Conservation (phyloP, 2,113 vertebrate species). For the Dolichallabes microphthalmus region DNA sequence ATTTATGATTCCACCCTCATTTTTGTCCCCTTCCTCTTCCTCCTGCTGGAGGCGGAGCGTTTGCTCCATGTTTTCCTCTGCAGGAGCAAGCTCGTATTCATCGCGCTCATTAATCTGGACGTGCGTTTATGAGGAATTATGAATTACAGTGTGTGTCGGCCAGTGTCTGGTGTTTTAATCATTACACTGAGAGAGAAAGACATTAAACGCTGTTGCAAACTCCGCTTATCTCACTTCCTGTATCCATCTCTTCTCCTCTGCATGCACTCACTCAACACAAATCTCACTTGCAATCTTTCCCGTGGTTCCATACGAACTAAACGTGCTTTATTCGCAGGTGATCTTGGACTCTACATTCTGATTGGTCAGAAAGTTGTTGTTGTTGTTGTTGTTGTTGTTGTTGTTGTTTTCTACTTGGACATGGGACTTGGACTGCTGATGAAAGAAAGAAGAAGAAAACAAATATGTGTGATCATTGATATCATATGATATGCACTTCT, state of each 20-base stretch:
- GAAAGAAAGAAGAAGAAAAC: neutral
- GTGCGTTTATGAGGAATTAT: slow-evolving; percentile 31
- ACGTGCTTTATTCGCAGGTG: neutral
- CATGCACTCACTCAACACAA: neutral
- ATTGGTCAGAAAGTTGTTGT: neutral
- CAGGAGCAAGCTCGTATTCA: neutral
- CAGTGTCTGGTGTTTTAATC: slow-evolving; percentile 26
- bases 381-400: neutral
- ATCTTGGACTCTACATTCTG: neutral
- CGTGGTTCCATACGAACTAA: no score
- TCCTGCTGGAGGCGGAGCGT: neutral
- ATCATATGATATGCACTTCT: neutral
- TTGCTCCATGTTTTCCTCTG: neutral
- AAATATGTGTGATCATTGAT: neutral
- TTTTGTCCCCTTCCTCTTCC: slow-evolving; percentile 52
- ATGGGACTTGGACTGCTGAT: neutral
- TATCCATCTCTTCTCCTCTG: neutral
- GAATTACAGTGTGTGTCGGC: slow-evolving; percentile 17
- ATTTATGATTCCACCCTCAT: slow-evolving; percentile 69
- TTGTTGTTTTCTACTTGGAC: no score
- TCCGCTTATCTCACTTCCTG: neutral
- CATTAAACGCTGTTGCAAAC: neutral
- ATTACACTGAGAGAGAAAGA: slow-evolving; percentile 8
- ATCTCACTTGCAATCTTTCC: neutral
- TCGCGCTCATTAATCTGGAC: neutral